Percentiles rank a stretch among this genome's conserved stretches.
These are phyloP conservation scores for Phylloscopus whistleri DNA, from an alignment of 2,113 vertebrate species.

Conservation along the genomic window DNA sequence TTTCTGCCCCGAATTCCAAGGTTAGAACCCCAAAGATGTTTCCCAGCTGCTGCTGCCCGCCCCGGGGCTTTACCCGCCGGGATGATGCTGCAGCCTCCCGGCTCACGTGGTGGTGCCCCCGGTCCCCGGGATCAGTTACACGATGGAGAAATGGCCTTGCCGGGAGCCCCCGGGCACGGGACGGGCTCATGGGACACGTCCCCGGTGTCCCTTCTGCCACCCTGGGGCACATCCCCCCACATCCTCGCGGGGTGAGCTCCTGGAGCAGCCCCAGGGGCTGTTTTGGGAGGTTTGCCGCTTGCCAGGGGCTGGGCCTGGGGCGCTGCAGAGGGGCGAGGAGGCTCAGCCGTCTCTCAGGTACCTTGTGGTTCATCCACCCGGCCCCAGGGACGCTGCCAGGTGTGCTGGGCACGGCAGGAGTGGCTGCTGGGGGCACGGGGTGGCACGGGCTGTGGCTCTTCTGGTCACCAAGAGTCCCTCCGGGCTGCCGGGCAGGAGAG, in stretches of 20 bases:
- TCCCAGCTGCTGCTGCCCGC: not conserved
- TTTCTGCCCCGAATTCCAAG: not conserved
- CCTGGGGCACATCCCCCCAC: not conserved
- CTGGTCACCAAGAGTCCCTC: not conserved
- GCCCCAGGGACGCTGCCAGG: not conserved
- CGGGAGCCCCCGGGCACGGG: rapidly evolving
- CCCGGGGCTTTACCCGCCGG: not conserved
- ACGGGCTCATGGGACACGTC: rapidly evolving
- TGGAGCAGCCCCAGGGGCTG: rapidly evolving
- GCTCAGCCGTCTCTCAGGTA: not conserved
- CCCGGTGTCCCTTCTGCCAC: not conserved
- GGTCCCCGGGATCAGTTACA: not conserved
- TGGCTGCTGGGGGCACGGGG: rapidly evolving
- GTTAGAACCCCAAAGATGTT: not conserved
- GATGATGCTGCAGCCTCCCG: not conserved
- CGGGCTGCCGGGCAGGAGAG: not conserved
- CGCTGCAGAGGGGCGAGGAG: not conserved
- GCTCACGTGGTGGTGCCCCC: not conserved
- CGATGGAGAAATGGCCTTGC: not conserved
- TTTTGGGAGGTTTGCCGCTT: not conserved
- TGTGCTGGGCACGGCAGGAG: not conserved
- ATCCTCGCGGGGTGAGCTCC: not conserved
- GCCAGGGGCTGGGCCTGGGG: not conserved
- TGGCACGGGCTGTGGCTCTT: rapidly evolving
- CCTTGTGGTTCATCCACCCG: not conserved